phyloP scores from a whole-genome alignment of 1,140 invertebrate genomes.

The Phymorhynchus buccinoides region DNA sequence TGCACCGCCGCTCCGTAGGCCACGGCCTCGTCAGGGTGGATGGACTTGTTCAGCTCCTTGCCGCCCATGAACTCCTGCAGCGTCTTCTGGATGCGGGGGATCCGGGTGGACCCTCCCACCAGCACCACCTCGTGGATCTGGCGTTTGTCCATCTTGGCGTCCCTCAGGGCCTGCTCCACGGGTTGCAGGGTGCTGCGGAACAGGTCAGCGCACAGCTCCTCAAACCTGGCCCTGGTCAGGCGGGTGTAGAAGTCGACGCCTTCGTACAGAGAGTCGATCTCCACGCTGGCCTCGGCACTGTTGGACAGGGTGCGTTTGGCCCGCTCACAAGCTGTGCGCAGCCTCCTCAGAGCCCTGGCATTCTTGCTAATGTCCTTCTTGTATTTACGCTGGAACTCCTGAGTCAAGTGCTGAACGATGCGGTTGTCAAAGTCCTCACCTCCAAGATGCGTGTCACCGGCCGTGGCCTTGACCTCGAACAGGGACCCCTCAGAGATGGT shows the following conservation, averaged over 20 bases:
- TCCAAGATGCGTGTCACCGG: slow-evolving; percentile 89
- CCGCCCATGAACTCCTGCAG: slow-evolving; percentile 85
- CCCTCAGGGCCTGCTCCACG: slow-evolving; percentile 83
- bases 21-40: slow-evolving; percentile 75
- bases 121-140: slow-evolving; percentile 78
- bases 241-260: slow-evolving; percentile 70
- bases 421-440: slow-evolving; percentile 99
- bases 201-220: slow-evolving; percentile 87
- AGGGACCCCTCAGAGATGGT: slow-evolving; percentile 76
- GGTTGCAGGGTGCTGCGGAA: slow-evolving; percentile 90
- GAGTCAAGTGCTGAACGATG: slow-evolving; percentile 94
- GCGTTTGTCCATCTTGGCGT: slow-evolving; percentile 69
- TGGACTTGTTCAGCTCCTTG: slow-evolving; percentile 60
- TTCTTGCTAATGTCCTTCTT: slow-evolving; percentile 92
- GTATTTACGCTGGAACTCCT: slow-evolving; percentile 97
- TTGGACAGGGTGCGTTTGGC: slow-evolving; percentile 84
- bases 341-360: slow-evolving; percentile 88
- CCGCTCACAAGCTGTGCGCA: slow-evolving; percentile 93
- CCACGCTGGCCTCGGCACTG: slow-evolving; percentile 57
- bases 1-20: slow-evolving; percentile 77
- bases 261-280: slow-evolving; percentile 55
- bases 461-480: slow-evolving; percentile 94
- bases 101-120: slow-evolving; percentile 79
- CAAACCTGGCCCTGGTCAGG: slow-evolving; percentile 70
- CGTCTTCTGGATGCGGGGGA: slow-evolving; percentile 91